Evolutionary conservation across 2,888 invertebrate species (phyloP).

Genomic region (Hirtodrosophila confusa): DNA sequence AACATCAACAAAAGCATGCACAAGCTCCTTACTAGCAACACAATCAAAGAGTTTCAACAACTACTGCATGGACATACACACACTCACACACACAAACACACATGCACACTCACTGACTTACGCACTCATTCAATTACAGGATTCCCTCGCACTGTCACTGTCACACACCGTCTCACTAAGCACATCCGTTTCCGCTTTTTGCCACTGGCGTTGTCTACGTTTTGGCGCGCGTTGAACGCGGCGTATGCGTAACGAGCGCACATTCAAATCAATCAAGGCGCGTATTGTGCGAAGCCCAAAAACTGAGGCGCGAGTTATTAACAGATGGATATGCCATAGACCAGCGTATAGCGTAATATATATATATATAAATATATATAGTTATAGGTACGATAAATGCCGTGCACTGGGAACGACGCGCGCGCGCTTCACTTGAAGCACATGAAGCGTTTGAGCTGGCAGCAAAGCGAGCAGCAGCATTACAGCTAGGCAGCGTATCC

Average conservation of each 20-base stretch:
- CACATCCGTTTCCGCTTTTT: conserved; percentile 71
- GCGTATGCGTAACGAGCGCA: conserved; percentile 71
- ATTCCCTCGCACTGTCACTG: conserved; percentile 19
- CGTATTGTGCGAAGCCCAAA: conserved; percentile 60
- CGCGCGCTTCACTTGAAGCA: conserved; percentile 74
- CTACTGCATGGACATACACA: background rate
- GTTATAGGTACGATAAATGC: conserved; percentile 14
- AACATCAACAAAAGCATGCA: conserved; percentile 14
- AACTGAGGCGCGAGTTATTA: conserved; percentile 33
- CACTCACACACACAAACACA: background rate
- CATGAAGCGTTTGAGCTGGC: conserved; percentile 76
- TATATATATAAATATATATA: conserved; percentile 14
- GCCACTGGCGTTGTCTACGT: conserved; percentile 42
- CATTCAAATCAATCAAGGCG: conserved; percentile 72
- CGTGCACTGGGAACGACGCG: conserved; percentile 41
- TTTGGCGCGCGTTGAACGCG: conserved; percentile 66
- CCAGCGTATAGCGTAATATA: background rate
- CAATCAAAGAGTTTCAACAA: conserved; percentile 9
- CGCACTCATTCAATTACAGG: conserved; percentile 47
- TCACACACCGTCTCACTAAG: conserved; percentile 49
- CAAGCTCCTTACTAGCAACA: background rate
- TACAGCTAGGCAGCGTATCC: conserved; percentile 50
- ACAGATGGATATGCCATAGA: conserved; percentile 5
- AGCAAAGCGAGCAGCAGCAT: conserved; percentile 59
- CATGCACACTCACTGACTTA: conserved; percentile 29